Base-by-base conservation (phyloP, 2,797 vertebrate genomes). In the Darevskia nairensis region DNA sequence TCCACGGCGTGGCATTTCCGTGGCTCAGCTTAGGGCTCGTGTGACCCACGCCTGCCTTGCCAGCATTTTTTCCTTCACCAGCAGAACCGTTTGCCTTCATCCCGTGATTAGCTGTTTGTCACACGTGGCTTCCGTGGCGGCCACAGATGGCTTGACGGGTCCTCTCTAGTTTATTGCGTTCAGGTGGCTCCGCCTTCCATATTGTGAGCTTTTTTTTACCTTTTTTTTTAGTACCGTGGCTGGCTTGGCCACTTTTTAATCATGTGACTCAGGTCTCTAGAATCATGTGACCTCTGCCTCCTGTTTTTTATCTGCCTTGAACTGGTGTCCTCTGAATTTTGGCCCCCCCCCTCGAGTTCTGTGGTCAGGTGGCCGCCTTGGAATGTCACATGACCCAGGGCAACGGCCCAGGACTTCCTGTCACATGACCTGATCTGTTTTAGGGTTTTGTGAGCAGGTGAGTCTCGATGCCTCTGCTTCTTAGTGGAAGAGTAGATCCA, bases 161-260 rank as follows among this genome's bases (percentile, higher is more conserved):
- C 3, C 29, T 27, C 29, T 21, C 2, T 21, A 4, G 1, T 29
- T 29, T 1, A 2, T 46, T 8, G 0, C 15, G 13, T n/a, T 50
- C 8, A 6, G 1, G 23, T 2, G 59, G 72, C 41, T 50, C 21
- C 15, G 25, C 25, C 9, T 23, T 2, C 29, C 13, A 10, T 6
- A 7, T 23, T n/a, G 29, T 3, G 46, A 17, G 19, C 3, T 25
- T 8, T 1, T 8, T 2, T 4, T 8, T 13, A 21, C 13, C 29
- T 29, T 11, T 50, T 71, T n/a, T 21, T 50, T 84, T 19, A 32
- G 1, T 25, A 3, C 29, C 1, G 8, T 39, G 32, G 25, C 21
- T 13, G 15, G 21, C n/a, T 66, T 32, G 64, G 80, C 80, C 23
- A 15, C 46, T 27, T 4, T 64, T n/a, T 46, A 21, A 55, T 15